Base-by-base conservation (phyloP, 2,888 invertebrate species). In the Lysandra coridon region DNA sequence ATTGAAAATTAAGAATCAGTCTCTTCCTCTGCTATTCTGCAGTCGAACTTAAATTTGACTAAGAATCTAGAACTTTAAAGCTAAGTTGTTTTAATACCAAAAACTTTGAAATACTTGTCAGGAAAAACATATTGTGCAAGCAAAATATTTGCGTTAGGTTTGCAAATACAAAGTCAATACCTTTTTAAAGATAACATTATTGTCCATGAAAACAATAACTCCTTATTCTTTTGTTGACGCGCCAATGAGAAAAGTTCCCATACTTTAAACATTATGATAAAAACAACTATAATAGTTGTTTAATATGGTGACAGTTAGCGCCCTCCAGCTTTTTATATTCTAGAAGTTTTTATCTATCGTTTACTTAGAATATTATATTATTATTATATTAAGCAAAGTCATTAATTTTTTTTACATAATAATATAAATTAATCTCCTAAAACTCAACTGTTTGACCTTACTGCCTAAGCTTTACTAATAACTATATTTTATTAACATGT, bases 141-240 rank as follows among this genome's bases (percentile, higher is more conserved):
- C 30, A 74, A 30, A 78, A 53, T 44, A 57, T 78, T 77, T 30
- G 37, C 37, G 78, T 53, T 14, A 40, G 53, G n/a, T 23, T 53
- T 53, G 33, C 53, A 76, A 53, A 76, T 6, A 69, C 69, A 76
- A 75, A 57, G 30, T 12, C 53, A 53, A 53, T 30, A 76, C 37
- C 53, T 3, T 17, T 53, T 23, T 23, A 23, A 53, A 30, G 76
- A 53, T 75, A 49, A 33, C 33, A 33, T 53, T 57, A 57, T 76
- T 76, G 33, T 76, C 76, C 4, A 23, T 49, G 76, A 12, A 30
- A 76, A 76, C 76, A 76, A 76, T 76, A 14, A 53, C 30, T 76
- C 17, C 30, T 23, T 49, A 53, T 53, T 49, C 75, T 75, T n/a
- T 76, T 76, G 76, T 76, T 76, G 6, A 12, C 5, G n/a, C 17